phyloP scores from a whole-genome alignment of 92 coral and sea anemone genomes.

The Porites cylindrica region DNA sequence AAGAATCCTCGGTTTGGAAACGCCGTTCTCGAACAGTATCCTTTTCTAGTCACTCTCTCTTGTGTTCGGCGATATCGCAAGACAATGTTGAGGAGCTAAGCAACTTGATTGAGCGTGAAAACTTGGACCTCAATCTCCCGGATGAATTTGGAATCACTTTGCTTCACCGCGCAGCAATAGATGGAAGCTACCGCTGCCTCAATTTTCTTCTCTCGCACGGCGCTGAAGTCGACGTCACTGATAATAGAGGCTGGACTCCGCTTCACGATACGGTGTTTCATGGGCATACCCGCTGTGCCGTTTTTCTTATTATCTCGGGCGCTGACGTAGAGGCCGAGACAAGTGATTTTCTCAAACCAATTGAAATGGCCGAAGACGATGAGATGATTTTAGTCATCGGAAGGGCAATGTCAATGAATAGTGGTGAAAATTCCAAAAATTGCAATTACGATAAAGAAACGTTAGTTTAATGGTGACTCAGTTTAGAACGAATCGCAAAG shows the following conservation, averaged over 20 bases:
- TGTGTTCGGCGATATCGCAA: conserved; percentile 58
- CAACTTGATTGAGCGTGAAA: conserved; percentile 46
- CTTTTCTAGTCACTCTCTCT: conserved; percentile 16
- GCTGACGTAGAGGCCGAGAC: conserved; percentile 88
- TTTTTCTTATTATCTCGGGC: conserved; percentile 81
- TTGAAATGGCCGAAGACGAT: conserved; percentile 86
- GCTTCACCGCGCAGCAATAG: conserved; percentile 87
- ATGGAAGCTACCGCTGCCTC: conserved; percentile 83
- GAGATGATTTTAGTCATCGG: conserved; percentile 88
- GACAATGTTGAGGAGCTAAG: conserved; percentile 71
- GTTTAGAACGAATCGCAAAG: background rate
- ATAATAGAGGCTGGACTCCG: conserved; percentile 91
- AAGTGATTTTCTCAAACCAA: conserved; percentile 71
- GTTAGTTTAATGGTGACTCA: conserved; percentile 4
- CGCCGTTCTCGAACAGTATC: conserved; percentile 10
- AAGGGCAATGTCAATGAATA: conserved; percentile 74
- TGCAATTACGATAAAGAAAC: conserved; percentile 40
- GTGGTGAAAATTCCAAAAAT: conserved; percentile 6
- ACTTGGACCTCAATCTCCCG: conserved; percentile 46
- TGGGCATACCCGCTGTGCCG: conserved; percentile 90
- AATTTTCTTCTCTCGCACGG: conserved; percentile 76
- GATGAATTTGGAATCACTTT: conserved; percentile 76
- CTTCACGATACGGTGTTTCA: conserved; percentile 91
- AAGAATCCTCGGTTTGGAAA: background rate
- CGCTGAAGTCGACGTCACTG: conserved; percentile 77